Conservation (phyloP, 2,888 invertebrate genomes). For the Rhagonycha fulva region DNA sequence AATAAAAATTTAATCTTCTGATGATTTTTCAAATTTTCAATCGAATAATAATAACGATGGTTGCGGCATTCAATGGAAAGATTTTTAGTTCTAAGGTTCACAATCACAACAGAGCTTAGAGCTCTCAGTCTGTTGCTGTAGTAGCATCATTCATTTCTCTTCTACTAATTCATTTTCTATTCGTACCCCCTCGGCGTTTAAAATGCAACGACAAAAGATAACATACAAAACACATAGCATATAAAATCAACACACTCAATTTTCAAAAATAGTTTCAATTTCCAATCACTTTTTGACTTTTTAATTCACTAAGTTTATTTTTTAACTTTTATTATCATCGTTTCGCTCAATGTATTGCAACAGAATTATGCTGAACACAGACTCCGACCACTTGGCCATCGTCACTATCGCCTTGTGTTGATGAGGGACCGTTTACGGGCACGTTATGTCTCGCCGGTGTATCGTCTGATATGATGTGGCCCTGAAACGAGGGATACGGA, state of each 20-base stretch:
- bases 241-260: constrained; percentile 22
- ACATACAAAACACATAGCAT: constrained; percentile 26
- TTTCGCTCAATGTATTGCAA: constrained; percentile 77
- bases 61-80: constrained; percentile 10
- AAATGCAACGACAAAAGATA: constrained; percentile 27
- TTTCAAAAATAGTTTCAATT: constrained; percentile 8
- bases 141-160: neutral
- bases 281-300: constrained; percentile 11
- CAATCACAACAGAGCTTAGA: constrained; percentile 36
- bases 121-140: constrained; percentile 38
- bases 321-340: constrained; percentile 2
- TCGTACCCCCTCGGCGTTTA: constrained; percentile 5
- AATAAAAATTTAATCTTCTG: constrained; percentile 36
- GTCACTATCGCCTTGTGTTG: constrained; percentile 58
- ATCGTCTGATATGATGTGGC: constrained; percentile 50
- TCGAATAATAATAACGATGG: constrained; percentile 21
- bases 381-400: constrained; percentile 87
- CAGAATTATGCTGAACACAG: constrained; percentile 90
- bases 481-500: constrained; percentile 53
- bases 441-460: constrained; percentile 39
- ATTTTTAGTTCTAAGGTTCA: constrained; percentile 17
- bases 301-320: constrained; percentile 15
- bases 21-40: constrained; percentile 33
- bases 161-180: neutral
- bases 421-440: constrained; percentile 47